Evolutionary conservation across 2,797 vertebrate genomes (phyloP).

Genomic region (Diceros bicornis): DNA sequence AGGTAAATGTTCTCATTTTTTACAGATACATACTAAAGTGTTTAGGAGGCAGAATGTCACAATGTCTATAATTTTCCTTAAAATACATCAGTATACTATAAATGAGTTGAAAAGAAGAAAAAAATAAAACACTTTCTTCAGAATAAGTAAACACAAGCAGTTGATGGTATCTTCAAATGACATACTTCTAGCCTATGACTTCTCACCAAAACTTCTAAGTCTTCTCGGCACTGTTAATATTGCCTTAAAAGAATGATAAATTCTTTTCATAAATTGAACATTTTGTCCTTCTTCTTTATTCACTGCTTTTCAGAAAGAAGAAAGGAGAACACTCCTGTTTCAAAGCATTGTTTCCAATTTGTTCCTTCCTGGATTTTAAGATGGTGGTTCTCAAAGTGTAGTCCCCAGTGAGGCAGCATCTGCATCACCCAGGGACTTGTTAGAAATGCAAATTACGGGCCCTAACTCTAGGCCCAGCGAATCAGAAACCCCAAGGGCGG

Average conservation of each 20-base stretch:
- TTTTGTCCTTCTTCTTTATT: neutral
- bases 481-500: neutral
- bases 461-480: neutral
- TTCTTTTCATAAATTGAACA: neutral
- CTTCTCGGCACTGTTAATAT: neutral
- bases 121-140: slow-evolving; percentile 9
- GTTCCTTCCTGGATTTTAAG: neutral
- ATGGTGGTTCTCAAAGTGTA: neutral
- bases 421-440: neutral
- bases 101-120: slow-evolving; percentile 30
- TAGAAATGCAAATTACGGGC: neutral
- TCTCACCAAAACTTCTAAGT: neutral
- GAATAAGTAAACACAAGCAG: slow-evolving; percentile 3
- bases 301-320: neutral
- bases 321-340: neutral
- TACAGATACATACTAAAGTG: neutral
- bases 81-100: neutral
- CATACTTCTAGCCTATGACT: neutral
- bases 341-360: neutral
- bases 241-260: neutral
- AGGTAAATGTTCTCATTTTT: neutral
- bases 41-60: neutral
- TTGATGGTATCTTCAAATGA: neutral
- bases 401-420: neutral
- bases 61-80: neutral